phyloP scores from a whole-genome alignment of 2,113 vertebrate genomes.

The Chloebia gouldiae region DNA sequence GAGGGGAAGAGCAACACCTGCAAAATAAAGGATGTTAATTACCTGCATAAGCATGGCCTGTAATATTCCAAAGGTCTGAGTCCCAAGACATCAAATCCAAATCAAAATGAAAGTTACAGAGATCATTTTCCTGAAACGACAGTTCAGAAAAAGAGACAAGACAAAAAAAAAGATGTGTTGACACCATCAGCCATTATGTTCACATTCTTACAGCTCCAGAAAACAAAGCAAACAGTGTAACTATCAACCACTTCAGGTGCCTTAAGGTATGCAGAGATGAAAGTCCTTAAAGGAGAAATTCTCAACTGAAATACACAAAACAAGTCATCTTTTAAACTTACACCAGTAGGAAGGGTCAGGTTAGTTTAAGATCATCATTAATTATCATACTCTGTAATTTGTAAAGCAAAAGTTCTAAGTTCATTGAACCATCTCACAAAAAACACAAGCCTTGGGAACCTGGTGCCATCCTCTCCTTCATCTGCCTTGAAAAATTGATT shows the following conservation, averaged over 20 bases:
- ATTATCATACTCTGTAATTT: neutral
- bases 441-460: neutral
- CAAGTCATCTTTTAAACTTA: neutral
- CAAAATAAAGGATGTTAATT: neutral
- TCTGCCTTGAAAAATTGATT: neutral
- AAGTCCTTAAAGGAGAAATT: neutral
- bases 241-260: neutral
- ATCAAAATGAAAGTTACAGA: conserved; percentile 84
- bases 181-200: neutral
- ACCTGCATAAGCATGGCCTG: conserved; percentile 79
- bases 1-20: neutral
- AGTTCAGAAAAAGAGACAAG: conserved; percentile 38
- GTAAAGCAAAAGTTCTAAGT: neutral
- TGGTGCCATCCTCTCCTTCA: neutral
- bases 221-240: neutral
- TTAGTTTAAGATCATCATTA: neutral
- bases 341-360: neutral
- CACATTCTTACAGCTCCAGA: neutral
- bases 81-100: conserved; percentile 85
- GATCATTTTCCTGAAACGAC: conserved; percentile 74
- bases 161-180: neutral
- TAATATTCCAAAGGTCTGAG: conserved; percentile 69
- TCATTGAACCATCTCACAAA: neutral
- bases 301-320: neutral
- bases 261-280: neutral